These are phyloP conservation scores for Ectropis grisescens DNA, from an alignment of 1,140 invertebrate species.

Conservation along the genomic window DNA sequence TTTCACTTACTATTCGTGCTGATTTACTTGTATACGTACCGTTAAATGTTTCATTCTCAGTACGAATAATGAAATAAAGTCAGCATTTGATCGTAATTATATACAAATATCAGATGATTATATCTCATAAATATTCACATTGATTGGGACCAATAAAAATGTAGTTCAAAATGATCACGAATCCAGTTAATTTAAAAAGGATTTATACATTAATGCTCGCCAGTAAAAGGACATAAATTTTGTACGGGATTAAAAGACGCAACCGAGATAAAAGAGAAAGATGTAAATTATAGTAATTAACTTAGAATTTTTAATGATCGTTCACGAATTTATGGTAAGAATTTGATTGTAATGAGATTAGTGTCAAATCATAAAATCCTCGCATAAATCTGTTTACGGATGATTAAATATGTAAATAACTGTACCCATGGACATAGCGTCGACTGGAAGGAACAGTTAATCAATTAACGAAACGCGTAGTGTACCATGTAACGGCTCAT, in stretches of 20 bases:
- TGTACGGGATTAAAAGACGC: background rate
- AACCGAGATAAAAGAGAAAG: background rate
- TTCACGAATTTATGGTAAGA: slow-evolving; percentile 9
- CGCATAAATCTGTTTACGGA: slow-evolving; percentile 18
- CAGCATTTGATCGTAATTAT: no score
- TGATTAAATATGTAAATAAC: slow-evolving; percentile 18
- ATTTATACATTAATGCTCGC: no score
- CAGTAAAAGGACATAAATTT: slow-evolving; percentile 5
- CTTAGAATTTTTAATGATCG: slow-evolving; percentile 8
- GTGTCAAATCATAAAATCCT: slow-evolving; percentile 14
- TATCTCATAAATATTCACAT: no score
- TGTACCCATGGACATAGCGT: slow-evolving; percentile 18
- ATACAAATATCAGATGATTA: no score
- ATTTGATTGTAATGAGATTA: slow-evolving; percentile 12
- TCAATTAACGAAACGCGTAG: slow-evolving; percentile 32
- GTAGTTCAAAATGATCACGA: no score
- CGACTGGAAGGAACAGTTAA: slow-evolving; percentile 18
- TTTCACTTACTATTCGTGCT: no score
- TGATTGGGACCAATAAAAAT: no score
- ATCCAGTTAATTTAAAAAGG: no score
- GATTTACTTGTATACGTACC: no score
- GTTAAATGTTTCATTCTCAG: no score
- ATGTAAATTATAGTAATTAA: slow-evolving; percentile 8
- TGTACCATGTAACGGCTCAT: slow-evolving; percentile 10
- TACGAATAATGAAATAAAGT: no score